Base-by-base conservation (phyloP, 1,140 invertebrate genomes). In the Phthorimaea operculella region DNA sequence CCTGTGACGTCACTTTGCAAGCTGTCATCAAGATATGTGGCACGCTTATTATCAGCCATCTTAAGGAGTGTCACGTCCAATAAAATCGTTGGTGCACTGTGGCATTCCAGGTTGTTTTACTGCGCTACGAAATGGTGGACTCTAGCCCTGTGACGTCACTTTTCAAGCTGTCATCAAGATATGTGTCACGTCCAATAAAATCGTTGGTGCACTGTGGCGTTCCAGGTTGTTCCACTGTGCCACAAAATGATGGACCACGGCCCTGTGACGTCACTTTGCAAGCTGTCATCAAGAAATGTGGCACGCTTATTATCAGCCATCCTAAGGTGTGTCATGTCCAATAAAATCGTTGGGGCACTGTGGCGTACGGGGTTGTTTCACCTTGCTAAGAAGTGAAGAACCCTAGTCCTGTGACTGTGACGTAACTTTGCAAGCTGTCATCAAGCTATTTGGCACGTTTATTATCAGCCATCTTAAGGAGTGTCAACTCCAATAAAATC, bases 401-500 rank as follows among this genome's bases (percentile, higher is more conserved):
- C n/a, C n/a, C n/a, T n/a, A n/a, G n/a, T n/a, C n/a, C n/a, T n/a
- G n/a, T n/a, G n/a, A n/a, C n/a, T n/a, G n/a, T 50, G 42, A 58
- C 57, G 62, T 69, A 61, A 70, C 66, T 72, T 69, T 73, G 57
- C 63, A 63, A 57, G 59, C 58, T 72, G 74, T 63, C 70, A 76
- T 68, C 72, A 58, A 70, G 69, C 72, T 75, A 62, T 67, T 62
- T 65, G 64, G 60, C 63, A 55, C 62, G 57, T 66, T 72, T 73
- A 74, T 68, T 70, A 79, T 80, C 73, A 70, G 70, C 75, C 74
- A 72, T 74, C 66, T 68, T 68, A 68, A 78, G 67, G 63, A 70
- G 72, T 71, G 79, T 82, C 79, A 76, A 65, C 70, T 74, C 68
- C 61, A 54, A 78, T 78, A 70, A 78, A 71, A 72, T 70, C 72